Evolutionary conservation across 2,113 vertebrate genomes (phyloP), one percentile per base, ranked within the genome.

Genomic region (Gallinago jamesoni): DNA sequence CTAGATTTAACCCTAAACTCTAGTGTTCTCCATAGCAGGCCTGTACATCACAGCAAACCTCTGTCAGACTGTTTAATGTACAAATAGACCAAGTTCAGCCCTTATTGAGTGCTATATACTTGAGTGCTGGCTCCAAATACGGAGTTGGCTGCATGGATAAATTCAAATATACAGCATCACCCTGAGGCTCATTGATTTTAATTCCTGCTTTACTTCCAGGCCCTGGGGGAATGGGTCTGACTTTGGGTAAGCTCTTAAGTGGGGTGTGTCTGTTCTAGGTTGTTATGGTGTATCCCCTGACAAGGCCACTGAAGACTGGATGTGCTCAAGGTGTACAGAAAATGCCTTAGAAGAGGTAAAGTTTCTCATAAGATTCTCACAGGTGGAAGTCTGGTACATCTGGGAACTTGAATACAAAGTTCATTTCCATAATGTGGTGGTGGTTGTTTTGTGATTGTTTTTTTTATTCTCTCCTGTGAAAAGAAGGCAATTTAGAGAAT

Each of bases 241-340:
- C 31, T 85, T 53, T 63, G 31, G 28, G 30, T 66, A 37, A 87
- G 31, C 17, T 53, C 19, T 52, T 85, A 35, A 80, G 11, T 85
- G 72, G 47, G 19, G 13, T 80, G 2, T 88, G 6, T 90, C 41
- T 80, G 14, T 94, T 60, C 33, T 70, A 99, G 99, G 99, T 97
- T 99, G 99, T 95, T 99, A 99, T 0, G 99, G 99, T 6, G 98
- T 99, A 2, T 97, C 98, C 30, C 98, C 98, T 28, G 98, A 98
- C 64, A 98, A 98, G 28, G 98, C 98, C 80, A 98, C 98, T 10
- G 98, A 98, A 35, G 98, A 98, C 68, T 99, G 99, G 99, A 98
- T 98, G 94, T 99, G 99, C 82, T 98, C 99, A 67, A 98, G 99
- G 68, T 99, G 99, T 96, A 98, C 99, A 74, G 99, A 98, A 59